Percentiles rank a stretch among this genome's conserved stretches.
phyloP scores from a whole-genome alignment of 2,888 invertebrate species.

The Melikaiella ostensackeni region DNA sequence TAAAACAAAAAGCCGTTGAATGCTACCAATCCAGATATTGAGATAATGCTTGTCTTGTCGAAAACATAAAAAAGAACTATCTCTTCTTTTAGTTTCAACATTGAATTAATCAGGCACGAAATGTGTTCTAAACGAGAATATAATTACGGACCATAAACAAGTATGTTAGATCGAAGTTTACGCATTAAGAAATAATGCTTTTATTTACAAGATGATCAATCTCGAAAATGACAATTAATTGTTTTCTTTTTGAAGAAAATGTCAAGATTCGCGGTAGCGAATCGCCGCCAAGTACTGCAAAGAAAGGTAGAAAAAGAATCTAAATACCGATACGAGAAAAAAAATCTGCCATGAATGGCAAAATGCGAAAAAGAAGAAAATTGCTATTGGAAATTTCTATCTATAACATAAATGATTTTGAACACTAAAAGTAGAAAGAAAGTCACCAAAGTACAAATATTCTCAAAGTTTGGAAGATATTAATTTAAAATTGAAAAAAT shows the following conservation, averaged over 20 bases:
- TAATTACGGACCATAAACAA: constrained; percentile 8
- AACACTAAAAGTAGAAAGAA: too few species aligned
- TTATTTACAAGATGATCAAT: background rate
- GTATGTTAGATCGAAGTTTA: background rate
- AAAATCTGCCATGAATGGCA: too few species aligned
- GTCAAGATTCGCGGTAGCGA: too few species aligned
- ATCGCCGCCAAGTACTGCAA: too few species aligned
- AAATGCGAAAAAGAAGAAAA: too few species aligned
- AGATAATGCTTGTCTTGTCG: constrained; percentile 59
- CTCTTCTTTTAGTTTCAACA: constrained; percentile 4
- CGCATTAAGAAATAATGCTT: background rate
- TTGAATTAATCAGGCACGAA: constrained; percentile 37
- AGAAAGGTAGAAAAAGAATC: too few species aligned
- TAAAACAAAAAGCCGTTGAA: constrained; percentile 61
- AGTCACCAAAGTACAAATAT: too few species aligned
- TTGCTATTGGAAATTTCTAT: too few species aligned
- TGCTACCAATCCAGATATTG: constrained; percentile 64
- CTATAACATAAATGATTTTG: too few species aligned
- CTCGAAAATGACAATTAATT: background rate
- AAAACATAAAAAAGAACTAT: constrained; percentile 39
- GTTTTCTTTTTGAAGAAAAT: background rate
- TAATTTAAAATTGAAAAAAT: too few species aligned
- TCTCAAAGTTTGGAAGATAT: too few species aligned
- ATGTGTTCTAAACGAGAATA: constrained; percentile 19
- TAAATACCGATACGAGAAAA: too few species aligned